Conservation (phyloP, 1,140 invertebrate genomes). For the Bradysia coprophila region DNA sequence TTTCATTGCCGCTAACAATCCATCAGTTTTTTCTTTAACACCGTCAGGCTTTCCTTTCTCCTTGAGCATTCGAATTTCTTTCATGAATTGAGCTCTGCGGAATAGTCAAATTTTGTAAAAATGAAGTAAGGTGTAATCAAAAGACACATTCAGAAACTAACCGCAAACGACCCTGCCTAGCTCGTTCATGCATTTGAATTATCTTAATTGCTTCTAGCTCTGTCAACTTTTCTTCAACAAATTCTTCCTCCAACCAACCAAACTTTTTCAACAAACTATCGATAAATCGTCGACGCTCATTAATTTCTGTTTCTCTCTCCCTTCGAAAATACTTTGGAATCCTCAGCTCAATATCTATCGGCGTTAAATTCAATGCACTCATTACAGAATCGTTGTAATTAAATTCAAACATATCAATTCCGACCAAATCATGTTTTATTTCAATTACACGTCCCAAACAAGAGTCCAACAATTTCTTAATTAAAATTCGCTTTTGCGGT, state of each 20-base stretch:
- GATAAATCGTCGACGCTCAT: constrained; percentile 37
- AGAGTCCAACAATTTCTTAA: constrained; percentile 61
- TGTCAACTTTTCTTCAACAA: constrained; percentile 35
- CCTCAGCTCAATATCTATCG: constrained; percentile 40
- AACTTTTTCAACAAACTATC: constrained; percentile 42
- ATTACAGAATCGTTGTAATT: constrained; percentile 71
- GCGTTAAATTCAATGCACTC: constrained; percentile 36
- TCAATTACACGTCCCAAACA: constrained; percentile 60
- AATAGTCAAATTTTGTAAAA: neutral
- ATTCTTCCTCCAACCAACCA: constrained; percentile 42
- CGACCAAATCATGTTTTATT: constrained; percentile 68
- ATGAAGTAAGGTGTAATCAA: neutral
- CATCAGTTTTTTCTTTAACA: constrained; percentile 29
- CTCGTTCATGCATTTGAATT: constrained; percentile 79
- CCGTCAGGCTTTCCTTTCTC: constrained; percentile 43
- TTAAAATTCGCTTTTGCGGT: constrained; percentile 71
- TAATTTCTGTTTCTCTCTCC: constrained; percentile 41
- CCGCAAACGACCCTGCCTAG: constrained; percentile 62
- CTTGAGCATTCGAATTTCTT: constrained; percentile 62
- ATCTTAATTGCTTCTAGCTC: constrained; percentile 68
- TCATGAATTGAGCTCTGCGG: constrained; percentile 71
- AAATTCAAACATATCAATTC: constrained; percentile 67
- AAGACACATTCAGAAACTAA: no score
- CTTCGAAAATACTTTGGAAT: constrained; percentile 48
- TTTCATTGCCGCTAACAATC: constrained; percentile 43